phyloP scores from a whole-genome alignment of 2,888 invertebrate species.

The Leptopilina myrica region DNA sequence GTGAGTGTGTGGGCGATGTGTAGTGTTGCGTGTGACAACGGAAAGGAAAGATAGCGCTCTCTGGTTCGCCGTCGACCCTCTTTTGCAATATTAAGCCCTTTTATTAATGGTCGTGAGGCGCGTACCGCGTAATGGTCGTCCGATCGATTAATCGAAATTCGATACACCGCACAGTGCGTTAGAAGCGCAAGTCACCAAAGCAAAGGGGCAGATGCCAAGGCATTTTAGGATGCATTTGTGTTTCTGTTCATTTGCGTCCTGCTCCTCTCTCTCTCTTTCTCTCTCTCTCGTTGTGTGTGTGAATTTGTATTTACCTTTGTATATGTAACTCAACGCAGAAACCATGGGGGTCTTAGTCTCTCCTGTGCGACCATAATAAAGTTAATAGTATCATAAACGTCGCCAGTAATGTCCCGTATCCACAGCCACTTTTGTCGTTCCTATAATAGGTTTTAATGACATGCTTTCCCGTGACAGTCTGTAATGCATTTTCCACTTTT shows the following conservation, averaged over 20 bases:
- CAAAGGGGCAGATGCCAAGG: slow-evolving; percentile 21
- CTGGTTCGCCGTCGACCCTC: slow-evolving; percentile 57
- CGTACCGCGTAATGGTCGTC: slow-evolving; percentile 64
- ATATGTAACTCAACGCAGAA: slow-evolving; percentile 39
- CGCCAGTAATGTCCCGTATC: slow-evolving; percentile 60
- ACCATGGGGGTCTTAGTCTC: slow-evolving; percentile 60
- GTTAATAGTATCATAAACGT: slow-evolving; percentile 71
- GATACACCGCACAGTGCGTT: slow-evolving; percentile 62
- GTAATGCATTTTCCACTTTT: slow-evolving; percentile 32
- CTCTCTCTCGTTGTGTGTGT: neutral
- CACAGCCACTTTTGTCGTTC: slow-evolving; percentile 64
- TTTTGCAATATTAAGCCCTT: slow-evolving; percentile 73
- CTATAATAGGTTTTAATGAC: slow-evolving; percentile 52
- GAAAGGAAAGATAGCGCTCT: slow-evolving; percentile 48
- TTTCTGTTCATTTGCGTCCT: neutral
- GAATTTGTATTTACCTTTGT: slow-evolving; percentile 1
- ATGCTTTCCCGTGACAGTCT: slow-evolving; percentile 26
- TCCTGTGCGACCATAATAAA: slow-evolving; percentile 63
- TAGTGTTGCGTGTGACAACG: slow-evolving; percentile 38
- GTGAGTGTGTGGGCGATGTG: too few species aligned
- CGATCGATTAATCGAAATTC: slow-evolving; percentile 76
- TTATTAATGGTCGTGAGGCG: slow-evolving; percentile 70
- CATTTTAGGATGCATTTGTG: slow-evolving; percentile 29
- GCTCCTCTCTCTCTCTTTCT: too few species aligned
- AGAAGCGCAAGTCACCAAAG: slow-evolving; percentile 42